Evolutionary conservation across 2,113 vertebrate genomes (phyloP).

Genomic region (Erinaceus europaeus): DNA sequence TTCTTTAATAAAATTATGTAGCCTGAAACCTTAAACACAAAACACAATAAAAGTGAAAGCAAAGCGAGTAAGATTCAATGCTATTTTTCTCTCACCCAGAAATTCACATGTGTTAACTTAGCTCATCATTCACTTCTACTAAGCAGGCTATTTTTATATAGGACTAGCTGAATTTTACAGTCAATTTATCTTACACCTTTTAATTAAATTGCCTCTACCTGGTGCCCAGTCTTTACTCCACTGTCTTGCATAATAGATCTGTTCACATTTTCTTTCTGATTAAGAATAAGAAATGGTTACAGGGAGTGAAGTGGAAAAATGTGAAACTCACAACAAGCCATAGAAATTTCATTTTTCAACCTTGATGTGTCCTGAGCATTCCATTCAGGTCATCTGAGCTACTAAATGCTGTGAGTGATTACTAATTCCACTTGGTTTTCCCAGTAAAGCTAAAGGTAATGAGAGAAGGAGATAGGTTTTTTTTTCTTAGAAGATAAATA

Average conservation of each 20-base stretch:
- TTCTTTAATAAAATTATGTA: no score
- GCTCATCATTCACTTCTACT: slow-evolving; percentile 11
- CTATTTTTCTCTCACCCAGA: not conserved
- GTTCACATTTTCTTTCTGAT: slow-evolving; percentile 52
- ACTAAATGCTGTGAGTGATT: not conserved
- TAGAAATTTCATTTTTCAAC: slow-evolving; percentile 36
- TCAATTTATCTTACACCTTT: slow-evolving; percentile 48
- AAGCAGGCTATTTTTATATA: slow-evolving; percentile 28
- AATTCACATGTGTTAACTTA: slow-evolving; percentile 17
- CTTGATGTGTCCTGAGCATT: not conserved
- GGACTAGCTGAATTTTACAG: slow-evolving; percentile 17
- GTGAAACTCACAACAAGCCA: slow-evolving; percentile 41
- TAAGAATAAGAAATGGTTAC: slow-evolving; percentile 37
- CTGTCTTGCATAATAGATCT: slow-evolving; percentile 36
- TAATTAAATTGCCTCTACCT: slow-evolving; percentile 54
- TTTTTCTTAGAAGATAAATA: not conserved
- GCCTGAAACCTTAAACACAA: not conserved
- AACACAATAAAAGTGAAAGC: slow-evolving; percentile 28
- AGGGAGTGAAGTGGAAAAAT: slow-evolving; percentile 36
- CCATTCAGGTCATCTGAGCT: slow-evolving; percentile 26
- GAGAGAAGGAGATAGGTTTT: not conserved
- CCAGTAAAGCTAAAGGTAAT: not conserved
- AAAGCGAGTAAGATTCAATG: slow-evolving; percentile 22
- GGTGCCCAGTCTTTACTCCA: not conserved
- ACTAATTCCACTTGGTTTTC: slow-evolving; percentile 5